phyloP scores from a whole-genome alignment of 2,113 vertebrate genomes.

The Microtus ochrogaster region DNA sequence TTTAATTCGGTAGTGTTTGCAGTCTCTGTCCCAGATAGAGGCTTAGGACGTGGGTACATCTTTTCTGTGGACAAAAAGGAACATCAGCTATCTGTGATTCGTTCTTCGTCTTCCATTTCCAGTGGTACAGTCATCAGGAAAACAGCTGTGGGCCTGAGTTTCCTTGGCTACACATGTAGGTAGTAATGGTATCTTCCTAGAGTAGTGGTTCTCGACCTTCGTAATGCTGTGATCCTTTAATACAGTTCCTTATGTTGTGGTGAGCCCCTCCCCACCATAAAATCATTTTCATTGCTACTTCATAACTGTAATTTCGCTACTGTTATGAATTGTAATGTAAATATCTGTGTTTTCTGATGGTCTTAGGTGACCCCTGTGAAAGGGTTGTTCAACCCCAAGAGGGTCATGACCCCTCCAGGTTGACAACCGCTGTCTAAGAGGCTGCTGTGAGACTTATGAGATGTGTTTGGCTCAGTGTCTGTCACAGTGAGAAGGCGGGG shows the following conservation, averaged over 20 bases:
- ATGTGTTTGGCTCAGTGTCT: not conserved
- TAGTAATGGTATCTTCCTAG: not conserved
- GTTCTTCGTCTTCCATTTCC: not conserved
- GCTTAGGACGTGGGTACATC: no score
- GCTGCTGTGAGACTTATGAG: not conserved
- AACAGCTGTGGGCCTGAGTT: not conserved
- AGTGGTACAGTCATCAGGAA: not conserved
- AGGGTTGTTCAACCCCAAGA: not conserved
- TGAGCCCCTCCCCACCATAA: not conserved
- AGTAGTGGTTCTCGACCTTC: not conserved
- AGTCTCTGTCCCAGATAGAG: not conserved
- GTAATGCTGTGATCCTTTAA: not conserved
- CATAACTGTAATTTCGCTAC: not conserved
- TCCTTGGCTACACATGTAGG: not conserved
- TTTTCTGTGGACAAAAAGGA: not conserved
- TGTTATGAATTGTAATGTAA: not conserved
- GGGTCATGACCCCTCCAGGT: not conserved
- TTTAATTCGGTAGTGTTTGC: not conserved
- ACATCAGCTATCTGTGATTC: not conserved
- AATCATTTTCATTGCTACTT: not conserved
- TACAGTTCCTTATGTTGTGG: not conserved
- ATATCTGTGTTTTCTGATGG: not conserved
- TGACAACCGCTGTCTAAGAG: not conserved
- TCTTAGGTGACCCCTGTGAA: not conserved
- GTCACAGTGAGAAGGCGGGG: not conserved